Percentiles rank a stretch among this genome's conserved stretches.
Conservation (phyloP, 2,888 invertebrate genomes). For the Gonocerus acuteangulatus region DNA sequence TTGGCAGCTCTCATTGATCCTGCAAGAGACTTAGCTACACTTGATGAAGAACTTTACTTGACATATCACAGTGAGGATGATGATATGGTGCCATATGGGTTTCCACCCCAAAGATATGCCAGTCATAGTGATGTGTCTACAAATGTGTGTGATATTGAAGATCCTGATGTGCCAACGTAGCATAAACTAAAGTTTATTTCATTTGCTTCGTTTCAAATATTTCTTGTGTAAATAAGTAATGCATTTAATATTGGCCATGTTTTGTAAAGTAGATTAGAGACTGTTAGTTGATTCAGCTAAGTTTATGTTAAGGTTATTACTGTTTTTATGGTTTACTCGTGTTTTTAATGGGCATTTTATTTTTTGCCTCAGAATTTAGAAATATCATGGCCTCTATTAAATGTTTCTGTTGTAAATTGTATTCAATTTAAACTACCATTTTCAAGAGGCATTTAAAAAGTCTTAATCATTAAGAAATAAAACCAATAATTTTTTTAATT, state of each 20-base stretch:
- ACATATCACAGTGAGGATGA: slow-evolving; percentile 53
- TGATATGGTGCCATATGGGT: slow-evolving; percentile 49
- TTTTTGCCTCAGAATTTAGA: no score
- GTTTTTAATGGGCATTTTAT: no score
- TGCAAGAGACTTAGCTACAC: slow-evolving; percentile 56
- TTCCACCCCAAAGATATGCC: slow-evolving; percentile 52
- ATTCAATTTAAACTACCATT: no score
- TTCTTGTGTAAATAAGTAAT: slow-evolving; percentile 9
- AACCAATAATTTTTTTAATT: background rate
- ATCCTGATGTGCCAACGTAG: slow-evolving; percentile 43
- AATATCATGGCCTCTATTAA: background rate
- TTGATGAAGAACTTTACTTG: slow-evolving; percentile 60
- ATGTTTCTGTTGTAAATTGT: background rate
- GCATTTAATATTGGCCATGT: slow-evolving; percentile 8
- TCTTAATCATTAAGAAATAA: background rate
- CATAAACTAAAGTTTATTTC: slow-evolving; percentile 32
- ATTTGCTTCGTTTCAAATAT: slow-evolving; percentile 17
- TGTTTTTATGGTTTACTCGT: background rate
- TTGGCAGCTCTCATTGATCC: slow-evolving; percentile 47
- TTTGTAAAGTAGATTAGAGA: background rate
- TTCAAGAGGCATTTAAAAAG: background rate
- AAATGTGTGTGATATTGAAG: slow-evolving; percentile 86
- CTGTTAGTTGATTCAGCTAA: slow-evolving; percentile 7
- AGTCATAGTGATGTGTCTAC: slow-evolving; percentile 83
- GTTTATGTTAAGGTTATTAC: background rate